These are phyloP conservation scores for Charadrius vociferus DNA, from an alignment of 2,113 vertebrate genomes.

Conservation along the genomic window DNA sequence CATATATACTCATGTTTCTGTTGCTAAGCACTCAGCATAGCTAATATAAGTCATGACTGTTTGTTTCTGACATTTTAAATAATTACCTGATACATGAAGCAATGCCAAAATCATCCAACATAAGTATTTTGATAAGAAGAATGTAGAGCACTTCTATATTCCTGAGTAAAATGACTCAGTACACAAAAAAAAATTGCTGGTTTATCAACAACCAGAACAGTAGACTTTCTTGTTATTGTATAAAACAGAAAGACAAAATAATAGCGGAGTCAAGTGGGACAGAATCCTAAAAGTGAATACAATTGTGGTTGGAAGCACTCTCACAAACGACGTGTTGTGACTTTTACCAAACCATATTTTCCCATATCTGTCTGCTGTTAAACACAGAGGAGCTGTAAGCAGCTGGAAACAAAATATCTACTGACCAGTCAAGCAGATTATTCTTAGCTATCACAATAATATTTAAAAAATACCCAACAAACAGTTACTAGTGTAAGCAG, in stretches of 20 bases:
- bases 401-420: neutral
- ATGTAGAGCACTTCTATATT: neutral
- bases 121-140: neutral
- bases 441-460: neutral
- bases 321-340: neutral
- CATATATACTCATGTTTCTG: neutral
- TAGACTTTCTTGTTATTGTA: neutral
- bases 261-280: neutral
- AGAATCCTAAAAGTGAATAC: neutral
- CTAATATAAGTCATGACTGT: neutral
- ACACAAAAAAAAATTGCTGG: neutral
- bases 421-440: neutral
- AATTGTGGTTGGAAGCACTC: neutral
- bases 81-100: neutral
- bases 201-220: neutral
- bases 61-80: constrained; percentile 7
- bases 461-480: neutral
- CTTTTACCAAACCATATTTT: neutral
- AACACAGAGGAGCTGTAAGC: neutral
- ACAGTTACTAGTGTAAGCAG: neutral
- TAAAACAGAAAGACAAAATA: neutral
- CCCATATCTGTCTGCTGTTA: neutral
- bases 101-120: neutral
- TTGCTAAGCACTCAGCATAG: neutral
- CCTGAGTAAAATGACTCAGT: neutral